Evolutionary conservation across 2,797 vertebrate species (phyloP).

Genomic region (Miopithecus talapoin): DNA sequence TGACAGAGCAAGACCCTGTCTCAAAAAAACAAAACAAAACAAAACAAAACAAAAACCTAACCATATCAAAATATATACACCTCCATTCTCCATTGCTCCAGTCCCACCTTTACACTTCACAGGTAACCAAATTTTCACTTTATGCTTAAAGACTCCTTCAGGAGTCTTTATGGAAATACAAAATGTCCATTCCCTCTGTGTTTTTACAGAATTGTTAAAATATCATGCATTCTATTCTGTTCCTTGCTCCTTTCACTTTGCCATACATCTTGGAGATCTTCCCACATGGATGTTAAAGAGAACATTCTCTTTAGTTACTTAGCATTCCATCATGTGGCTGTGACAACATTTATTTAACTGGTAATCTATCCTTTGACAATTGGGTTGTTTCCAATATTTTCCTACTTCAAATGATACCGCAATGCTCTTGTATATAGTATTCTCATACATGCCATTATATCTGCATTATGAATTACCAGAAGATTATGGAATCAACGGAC

Average conservation of each 20-base stretch:
- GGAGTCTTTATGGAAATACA: background rate
- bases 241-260: background rate
- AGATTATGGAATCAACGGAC: background rate
- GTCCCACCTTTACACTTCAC: background rate
- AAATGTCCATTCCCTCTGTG: rapidly evolving
- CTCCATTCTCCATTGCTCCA: background rate
- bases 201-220: background rate
- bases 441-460: background rate
- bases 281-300: background rate
- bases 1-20: too few relatives aligned
- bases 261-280: background rate
- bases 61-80: background rate
- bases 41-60: background rate
- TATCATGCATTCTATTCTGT: background rate
- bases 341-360: background rate
- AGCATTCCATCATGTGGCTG: background rate
- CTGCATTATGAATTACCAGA: background rate
- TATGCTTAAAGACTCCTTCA: background rate
- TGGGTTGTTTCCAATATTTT: background rate
- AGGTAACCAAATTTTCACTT: background rate
- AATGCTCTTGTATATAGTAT: background rate
- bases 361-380: background rate
- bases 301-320: background rate
- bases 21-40: too few relatives aligned
- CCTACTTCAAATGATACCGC: background rate